Percentiles rank a stretch among this genome's conserved stretches.
These are phyloP conservation scores for Petroica traversi DNA, from an alignment of 2,113 vertebrate species.

Conservation along the genomic window DNA sequence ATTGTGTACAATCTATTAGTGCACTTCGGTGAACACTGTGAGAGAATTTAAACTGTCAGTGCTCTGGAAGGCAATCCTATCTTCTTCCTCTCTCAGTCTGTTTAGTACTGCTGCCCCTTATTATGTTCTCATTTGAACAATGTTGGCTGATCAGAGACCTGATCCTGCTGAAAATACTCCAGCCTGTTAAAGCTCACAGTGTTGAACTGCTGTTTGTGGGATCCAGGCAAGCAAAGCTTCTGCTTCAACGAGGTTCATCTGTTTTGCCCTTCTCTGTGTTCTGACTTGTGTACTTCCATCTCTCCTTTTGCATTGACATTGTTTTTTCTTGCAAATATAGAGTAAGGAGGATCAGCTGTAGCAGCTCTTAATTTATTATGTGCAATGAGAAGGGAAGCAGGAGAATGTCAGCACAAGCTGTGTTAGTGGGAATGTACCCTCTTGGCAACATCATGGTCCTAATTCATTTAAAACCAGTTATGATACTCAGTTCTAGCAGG, in stretches of 20 bases:
- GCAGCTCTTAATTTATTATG: not conserved
- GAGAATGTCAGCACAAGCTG: not conserved
- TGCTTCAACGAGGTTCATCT: not conserved
- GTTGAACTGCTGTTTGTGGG: not conserved
- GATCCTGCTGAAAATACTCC: not conserved
- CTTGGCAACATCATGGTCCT: accelerated
- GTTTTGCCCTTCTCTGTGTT: not conserved
- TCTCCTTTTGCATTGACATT: not conserved
- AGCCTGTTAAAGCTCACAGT: not conserved
- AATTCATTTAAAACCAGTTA: not conserved
- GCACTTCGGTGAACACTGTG: not conserved
- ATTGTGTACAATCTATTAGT: not conserved
- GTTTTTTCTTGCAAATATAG: not conserved
- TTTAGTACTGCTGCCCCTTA: not conserved
- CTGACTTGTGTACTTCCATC: not conserved
- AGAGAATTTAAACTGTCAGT: not conserved
- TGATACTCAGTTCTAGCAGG: not conserved
- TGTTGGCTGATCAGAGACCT: not conserved
- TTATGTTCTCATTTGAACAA: not conserved
- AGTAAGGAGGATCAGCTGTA: not conserved
- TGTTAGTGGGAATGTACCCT: not conserved
- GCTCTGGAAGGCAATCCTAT: not conserved
- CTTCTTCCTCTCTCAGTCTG: not conserved
- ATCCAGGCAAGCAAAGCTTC: not conserved
- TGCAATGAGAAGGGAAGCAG: not conserved